A percentile compares a stretch with the other conserved stretches of the same genome.
These are phyloP conservation scores for Synchiropus splendidus DNA, from an alignment of 2,113 vertebrate species.

Conservation along the genomic window DNA sequence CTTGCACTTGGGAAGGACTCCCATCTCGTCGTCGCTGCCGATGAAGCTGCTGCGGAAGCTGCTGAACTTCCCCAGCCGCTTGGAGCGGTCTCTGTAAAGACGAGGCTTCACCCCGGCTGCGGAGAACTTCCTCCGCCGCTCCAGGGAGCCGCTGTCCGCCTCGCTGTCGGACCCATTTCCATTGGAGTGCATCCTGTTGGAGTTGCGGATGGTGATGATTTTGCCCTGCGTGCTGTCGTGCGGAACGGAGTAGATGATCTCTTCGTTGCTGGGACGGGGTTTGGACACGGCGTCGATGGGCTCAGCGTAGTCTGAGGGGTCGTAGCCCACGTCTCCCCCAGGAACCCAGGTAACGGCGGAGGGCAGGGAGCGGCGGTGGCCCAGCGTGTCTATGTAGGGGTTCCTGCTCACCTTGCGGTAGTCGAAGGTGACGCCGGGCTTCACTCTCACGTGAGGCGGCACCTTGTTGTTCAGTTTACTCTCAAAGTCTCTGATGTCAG, in stretches of 20 bases:
- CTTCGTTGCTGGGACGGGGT: constrained; percentile 83
- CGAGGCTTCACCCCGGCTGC: constrained; percentile 75
- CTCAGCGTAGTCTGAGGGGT: constrained; percentile 91
- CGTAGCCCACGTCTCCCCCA: constrained; percentile 75
- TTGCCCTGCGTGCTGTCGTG: constrained; percentile 98
- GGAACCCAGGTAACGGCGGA: constrained; percentile 80
- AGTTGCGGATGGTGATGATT: constrained; percentile 94
- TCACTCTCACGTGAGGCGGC: constrained; percentile 80
- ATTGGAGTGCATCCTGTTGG: constrained; percentile 85
- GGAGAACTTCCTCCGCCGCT: constrained; percentile 74
- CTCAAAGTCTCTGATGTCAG: constrained; percentile 77
- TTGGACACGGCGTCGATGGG: constrained; percentile 88
- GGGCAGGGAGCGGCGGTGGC: constrained; percentile 76
- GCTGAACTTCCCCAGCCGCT: constrained; percentile 83
- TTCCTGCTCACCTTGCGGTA: constrained; percentile 75
- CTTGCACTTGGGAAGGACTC: constrained; percentile 75
- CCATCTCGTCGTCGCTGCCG: constrained; percentile 88
- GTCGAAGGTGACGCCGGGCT: constrained; percentile 85
- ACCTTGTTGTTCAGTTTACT: constrained; percentile 87
- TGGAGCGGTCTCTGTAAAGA: constrained; percentile 82
- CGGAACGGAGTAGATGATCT: constrained; percentile 95
- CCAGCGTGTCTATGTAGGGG: constrained; percentile 73
- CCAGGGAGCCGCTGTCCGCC: constrained; percentile 84
- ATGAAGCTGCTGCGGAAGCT: constrained; percentile 84
- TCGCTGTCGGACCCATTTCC: constrained; percentile 93